Conservation (phyloP, 2,113 vertebrate species). For the Polyodon spathula region DNA sequence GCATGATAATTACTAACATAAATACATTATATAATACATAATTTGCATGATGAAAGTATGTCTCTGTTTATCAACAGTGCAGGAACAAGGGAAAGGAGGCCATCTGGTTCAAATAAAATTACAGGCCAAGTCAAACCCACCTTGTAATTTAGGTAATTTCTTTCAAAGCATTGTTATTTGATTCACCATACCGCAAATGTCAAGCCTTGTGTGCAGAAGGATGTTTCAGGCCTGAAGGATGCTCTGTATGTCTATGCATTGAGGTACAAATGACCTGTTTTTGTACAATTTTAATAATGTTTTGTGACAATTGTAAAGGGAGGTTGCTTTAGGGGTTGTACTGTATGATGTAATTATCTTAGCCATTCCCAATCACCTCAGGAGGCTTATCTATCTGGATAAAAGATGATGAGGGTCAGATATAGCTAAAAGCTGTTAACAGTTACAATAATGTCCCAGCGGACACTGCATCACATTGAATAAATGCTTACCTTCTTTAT, state of each 20-base stretch:
- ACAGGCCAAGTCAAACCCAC: too few species aligned
- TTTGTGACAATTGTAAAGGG: constrained; percentile 48
- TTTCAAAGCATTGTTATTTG: constrained; percentile 30
- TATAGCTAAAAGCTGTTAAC: constrained; percentile 29
- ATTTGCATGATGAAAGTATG: too few species aligned
- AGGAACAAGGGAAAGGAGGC: too few species aligned
- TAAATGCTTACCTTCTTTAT: not conserved
- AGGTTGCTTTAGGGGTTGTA: constrained; percentile 32
- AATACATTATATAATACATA: too few species aligned
- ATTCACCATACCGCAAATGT: constrained; percentile 30
- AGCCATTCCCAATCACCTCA: constrained; percentile 40
- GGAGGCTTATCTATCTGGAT: constrained; percentile 32
- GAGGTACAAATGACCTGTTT: constrained; percentile 25
- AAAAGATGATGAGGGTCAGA: constrained; percentile 35
- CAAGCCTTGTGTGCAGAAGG: constrained; percentile 25
- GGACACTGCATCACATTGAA: not conserved
- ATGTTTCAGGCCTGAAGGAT: constrained; percentile 25
- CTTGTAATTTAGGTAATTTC: not conserved
- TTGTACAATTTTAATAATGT: constrained; percentile 35
- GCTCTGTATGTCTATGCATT: constrained; percentile 16
- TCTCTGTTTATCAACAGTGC: too few species aligned
- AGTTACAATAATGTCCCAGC: constrained; percentile 6
- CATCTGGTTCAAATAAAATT: too few species aligned
- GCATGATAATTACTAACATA: too few species aligned
- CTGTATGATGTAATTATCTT: constrained; percentile 48